A percentile compares a stretch with the other conserved stretches of the same genome.
Evolutionary conservation across 2,888 invertebrate species (phyloP).

Genomic region (Amblyjoppa proteus): DNA sequence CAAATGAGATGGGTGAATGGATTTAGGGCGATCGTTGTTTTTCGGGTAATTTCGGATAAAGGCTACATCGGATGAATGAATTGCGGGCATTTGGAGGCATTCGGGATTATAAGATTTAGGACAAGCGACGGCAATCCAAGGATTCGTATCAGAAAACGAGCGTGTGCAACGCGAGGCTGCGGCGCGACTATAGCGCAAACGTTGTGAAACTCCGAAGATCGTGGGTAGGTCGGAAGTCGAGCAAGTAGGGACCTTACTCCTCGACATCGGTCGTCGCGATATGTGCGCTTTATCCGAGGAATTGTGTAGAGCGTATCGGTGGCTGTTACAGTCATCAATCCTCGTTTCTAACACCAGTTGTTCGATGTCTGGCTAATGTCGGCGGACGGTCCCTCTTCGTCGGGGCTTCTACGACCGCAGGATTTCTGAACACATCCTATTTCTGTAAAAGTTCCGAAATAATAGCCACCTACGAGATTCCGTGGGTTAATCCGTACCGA

Average conservation of each 20-base stretch:
- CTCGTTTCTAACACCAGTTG: slow-evolving; percentile 16
- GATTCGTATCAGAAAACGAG: too few relatives aligned
- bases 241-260: not conserved
- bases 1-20: too few relatives aligned
- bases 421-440: slow-evolving; percentile 36
- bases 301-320: not conserved
- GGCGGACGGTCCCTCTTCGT: slow-evolving; percentile 9
- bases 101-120: too few relatives aligned
- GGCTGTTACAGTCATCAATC: slow-evolving; percentile 17
- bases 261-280: not conserved
- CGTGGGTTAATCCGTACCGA: slow-evolving; percentile 7
- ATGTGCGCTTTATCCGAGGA: not conserved
- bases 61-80: too few relatives aligned
- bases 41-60: too few relatives aligned
- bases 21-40: too few relatives aligned
- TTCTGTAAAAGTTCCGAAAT: slow-evolving; percentile 63
- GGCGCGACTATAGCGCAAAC: not conserved
- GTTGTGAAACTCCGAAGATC: not conserved
- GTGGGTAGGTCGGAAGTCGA: not conserved
- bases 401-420: not conserved
- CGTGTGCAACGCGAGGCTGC: too few relatives aligned
- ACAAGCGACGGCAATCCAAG: too few relatives aligned
- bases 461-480: slow-evolving; percentile 56
- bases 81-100: too few relatives aligned
- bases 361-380: slow-evolving; percentile 23